Percentiles rank a stretch among this genome's conserved stretches.
Evolutionary conservation across 2,797 vertebrate species (phyloP).

Genomic region (Sylvia borin): DNA sequence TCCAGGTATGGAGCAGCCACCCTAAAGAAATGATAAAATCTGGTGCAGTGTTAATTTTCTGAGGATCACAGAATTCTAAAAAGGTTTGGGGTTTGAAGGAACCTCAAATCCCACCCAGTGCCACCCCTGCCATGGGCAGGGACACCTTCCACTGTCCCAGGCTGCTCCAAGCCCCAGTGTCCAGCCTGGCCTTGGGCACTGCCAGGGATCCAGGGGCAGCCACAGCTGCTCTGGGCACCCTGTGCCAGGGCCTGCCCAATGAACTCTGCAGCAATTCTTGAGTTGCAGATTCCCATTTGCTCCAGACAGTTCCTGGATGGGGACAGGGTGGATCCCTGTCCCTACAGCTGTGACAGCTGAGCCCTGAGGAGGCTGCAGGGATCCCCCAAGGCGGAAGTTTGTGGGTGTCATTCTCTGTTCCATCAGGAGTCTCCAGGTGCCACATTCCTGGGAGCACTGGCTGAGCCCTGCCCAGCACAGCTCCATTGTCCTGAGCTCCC

Average conservation of each 20-base stretch:
- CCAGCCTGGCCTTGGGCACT: not conserved
- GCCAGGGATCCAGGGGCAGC: not conserved
- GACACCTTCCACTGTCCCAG: not conserved
- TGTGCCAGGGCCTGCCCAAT: not conserved
- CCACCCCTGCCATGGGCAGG: not conserved
- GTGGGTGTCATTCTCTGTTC: not conserved
- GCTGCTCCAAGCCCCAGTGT: not conserved
- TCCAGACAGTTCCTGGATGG: not conserved
- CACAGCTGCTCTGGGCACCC: not conserved
- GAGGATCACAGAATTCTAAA: not conserved
- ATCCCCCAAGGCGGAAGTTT: not conserved
- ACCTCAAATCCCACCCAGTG: accelerated
- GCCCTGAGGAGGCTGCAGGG: not conserved
- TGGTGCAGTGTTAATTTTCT: not conserved
- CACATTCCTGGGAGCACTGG: not conserved
- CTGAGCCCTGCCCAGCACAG: not conserved
- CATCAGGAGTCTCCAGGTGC: not conserved
- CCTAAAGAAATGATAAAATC: not conserved
- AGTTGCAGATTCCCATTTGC: not conserved
- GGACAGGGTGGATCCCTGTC: not conserved
- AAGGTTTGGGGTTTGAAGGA: not conserved
- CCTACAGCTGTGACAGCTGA: not conserved
- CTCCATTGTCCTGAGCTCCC: not conserved
- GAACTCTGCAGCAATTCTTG: not conserved
- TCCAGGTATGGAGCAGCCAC: not conserved